Evolutionary conservation across 2,888 invertebrate species (phyloP).

Genomic region (Tridacna crocea): DNA sequence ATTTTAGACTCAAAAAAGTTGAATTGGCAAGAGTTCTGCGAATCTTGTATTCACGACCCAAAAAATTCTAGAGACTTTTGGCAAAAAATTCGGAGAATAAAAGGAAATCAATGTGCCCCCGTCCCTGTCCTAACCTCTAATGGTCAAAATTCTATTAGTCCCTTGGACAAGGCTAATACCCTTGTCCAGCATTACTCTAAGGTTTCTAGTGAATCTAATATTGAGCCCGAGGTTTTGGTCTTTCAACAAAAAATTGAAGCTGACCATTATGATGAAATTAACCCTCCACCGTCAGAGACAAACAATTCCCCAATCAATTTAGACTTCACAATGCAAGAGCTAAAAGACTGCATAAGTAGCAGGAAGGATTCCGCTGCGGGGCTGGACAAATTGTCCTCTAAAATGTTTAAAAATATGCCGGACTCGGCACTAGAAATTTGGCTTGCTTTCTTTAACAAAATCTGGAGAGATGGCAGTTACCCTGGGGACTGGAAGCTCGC

Average conservation of each 20-base stretch:
- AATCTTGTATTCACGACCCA: background rate
- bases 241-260: slow-evolving; percentile 23
- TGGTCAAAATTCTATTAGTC: background rate
- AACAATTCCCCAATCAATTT: background rate
- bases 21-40: slow-evolving; percentile 24
- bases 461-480: slow-evolving; percentile 4
- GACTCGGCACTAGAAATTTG: background rate
- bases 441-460: slow-evolving; percentile 6
- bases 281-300: background rate
- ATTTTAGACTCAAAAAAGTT: background rate
- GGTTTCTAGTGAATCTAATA: slow-evolving; percentile 23
- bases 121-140: background rate
- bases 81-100: slow-evolving; percentile 27
- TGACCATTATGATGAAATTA: background rate
- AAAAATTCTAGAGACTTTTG: slow-evolving; percentile 22
- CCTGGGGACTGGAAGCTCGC: slow-evolving; percentile 31
- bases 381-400: slow-evolving; percentile 15
- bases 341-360: slow-evolving; percentile 10
- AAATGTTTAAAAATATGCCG: slow-evolving; percentile 7
- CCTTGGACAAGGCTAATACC: slow-evolving; percentile 21
- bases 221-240: slow-evolving; percentile 8
- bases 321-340: slow-evolving; percentile 16
- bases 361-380: slow-evolving; percentile 19
- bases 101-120: slow-evolving; percentile 6
- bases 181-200: slow-evolving; percentile 16